phyloP scores from a whole-genome alignment of 2,888 invertebrate species.

The Galerucella nymphaeae region DNA sequence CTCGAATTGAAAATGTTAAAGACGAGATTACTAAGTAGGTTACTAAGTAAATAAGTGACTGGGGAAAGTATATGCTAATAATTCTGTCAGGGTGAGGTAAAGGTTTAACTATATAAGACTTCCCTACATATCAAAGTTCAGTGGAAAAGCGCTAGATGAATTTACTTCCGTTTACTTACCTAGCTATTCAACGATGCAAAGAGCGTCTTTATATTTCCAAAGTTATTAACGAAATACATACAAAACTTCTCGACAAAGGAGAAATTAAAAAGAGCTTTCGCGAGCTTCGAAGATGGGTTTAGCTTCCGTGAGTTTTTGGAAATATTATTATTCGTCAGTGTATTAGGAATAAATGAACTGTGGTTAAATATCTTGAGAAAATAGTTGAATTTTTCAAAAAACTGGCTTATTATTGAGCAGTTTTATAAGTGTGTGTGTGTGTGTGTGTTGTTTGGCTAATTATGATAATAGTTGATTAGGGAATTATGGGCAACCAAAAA shows the following conservation, averaged over 20 bases:
- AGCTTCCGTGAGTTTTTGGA: conserved; percentile 9
- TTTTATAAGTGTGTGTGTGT: no score
- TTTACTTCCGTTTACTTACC: conserved; percentile 39
- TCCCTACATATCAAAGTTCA: conserved; percentile 41
- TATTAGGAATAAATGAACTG: background rate
- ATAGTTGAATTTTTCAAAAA: no score
- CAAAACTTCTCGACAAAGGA: conserved; percentile 27
- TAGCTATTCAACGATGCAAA: conserved; percentile 26
- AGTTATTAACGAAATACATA: conserved; percentile 29
- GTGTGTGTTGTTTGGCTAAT: no score
- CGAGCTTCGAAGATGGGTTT: background rate
- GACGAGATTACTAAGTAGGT: conserved; percentile 16
- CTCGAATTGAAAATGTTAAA: conserved; percentile 17
- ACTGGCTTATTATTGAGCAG: no score
- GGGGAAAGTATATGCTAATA: conserved; percentile 37
- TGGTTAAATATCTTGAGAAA: background rate
- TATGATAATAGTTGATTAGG: no score
- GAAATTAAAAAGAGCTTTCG: conserved; percentile 16
- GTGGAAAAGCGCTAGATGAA: conserved; percentile 38
- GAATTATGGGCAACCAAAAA: no score
- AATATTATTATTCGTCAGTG: background rate
- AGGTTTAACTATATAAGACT: conserved; percentile 35
- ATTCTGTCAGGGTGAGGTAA: conserved; percentile 31
- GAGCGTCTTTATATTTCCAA: conserved; percentile 25
- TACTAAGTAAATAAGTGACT: conserved; percentile 32